Percentiles rank a stretch among this genome's conserved stretches.
phyloP scores from a whole-genome alignment of 64 coral and sea anemone genomes.

The Porites lutea region DNA sequence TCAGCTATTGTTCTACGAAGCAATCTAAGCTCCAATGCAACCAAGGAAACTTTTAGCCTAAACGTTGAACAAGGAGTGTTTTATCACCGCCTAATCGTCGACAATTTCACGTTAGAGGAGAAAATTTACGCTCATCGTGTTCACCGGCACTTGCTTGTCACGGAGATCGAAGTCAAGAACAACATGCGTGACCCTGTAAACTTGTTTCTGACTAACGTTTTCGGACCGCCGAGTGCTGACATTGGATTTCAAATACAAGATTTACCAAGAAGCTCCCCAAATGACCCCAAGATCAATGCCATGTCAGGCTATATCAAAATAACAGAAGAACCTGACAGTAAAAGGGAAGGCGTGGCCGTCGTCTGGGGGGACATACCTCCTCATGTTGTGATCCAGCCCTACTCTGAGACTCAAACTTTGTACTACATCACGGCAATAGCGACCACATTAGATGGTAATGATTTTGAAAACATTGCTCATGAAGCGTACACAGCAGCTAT shows the following conservation, averaged over 20 bases:
- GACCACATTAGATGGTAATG: conserved; percentile 71
- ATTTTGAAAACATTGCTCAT: conserved; percentile 71
- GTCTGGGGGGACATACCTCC: conserved; percentile 80
- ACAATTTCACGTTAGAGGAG: conserved; percentile 82
- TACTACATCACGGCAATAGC: conserved; percentile 91
- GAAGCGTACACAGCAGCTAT: conserved; percentile 54
- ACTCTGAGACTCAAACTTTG: conserved; percentile 44
- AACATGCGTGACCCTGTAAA: conserved; percentile 52
- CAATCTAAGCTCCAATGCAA: conserved; percentile 28
- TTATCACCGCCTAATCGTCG: conserved; percentile 30
- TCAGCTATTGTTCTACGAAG: conserved; percentile 60
- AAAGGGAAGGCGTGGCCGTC: conserved; percentile 76
- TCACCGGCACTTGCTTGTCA: conserved; percentile 71
- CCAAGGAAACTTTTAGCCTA: conserved; percentile 54
- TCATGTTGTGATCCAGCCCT: conserved; percentile 25
- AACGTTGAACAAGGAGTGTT: conserved; percentile 87
- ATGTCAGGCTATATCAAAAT: conserved; percentile 79
- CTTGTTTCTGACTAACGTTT: conserved; percentile 60
- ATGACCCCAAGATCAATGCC: conserved; percentile 32
- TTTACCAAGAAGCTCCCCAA: not conserved
- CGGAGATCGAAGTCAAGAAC: conserved; percentile 76
- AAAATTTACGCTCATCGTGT: conserved; percentile 89
- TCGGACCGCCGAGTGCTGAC: conserved; percentile 73
- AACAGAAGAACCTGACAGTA: conserved; percentile 83
- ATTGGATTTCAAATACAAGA: conserved; percentile 46